Conservation (phyloP, 2,797 vertebrate genomes). For the Yasuhikotakia modesta region DNA sequence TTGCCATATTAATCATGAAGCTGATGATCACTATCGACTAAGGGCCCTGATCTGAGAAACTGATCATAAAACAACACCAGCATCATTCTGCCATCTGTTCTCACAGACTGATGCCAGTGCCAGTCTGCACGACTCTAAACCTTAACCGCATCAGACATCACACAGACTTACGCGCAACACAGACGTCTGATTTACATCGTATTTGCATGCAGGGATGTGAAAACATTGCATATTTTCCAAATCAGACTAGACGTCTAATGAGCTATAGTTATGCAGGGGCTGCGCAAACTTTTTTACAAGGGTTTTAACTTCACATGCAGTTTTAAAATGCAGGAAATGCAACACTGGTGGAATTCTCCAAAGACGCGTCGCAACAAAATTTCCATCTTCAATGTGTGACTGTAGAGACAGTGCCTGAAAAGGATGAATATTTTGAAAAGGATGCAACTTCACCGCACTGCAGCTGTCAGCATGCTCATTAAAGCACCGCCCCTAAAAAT, state of each 20-base stretch:
- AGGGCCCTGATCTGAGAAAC: constrained; percentile 65
- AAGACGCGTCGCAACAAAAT: not conserved
- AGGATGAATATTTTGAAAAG: not conserved
- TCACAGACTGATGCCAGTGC: constrained; percentile 65
- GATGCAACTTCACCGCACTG: not conserved
- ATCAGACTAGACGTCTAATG: too few relatives aligned
- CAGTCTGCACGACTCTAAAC: constrained; percentile 68
- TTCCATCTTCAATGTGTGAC: too few relatives aligned
- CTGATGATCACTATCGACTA: constrained; percentile 74
- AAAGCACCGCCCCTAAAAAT: not conserved
- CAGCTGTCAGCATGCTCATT: not conserved
- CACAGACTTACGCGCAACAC: constrained; percentile 65
- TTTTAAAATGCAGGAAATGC: not conserved
- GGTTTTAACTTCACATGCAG: too few relatives aligned
- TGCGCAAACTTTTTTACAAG: too few relatives aligned
- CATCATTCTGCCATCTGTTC: constrained; percentile 76
- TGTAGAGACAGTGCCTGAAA: not conserved
- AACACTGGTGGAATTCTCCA: not conserved
- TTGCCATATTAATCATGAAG: constrained; percentile 77
- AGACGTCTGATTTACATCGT: constrained; percentile 52
- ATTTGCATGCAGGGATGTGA: not conserved
- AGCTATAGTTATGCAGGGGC: too few relatives aligned
- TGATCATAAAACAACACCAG: constrained; percentile 77
- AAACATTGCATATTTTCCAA: not conserved
- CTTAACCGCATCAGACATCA: constrained; percentile 64